Evolutionary conservation across 2,888 invertebrate species (phyloP).

Genomic region (Scelioninae gen. 1): DNA sequence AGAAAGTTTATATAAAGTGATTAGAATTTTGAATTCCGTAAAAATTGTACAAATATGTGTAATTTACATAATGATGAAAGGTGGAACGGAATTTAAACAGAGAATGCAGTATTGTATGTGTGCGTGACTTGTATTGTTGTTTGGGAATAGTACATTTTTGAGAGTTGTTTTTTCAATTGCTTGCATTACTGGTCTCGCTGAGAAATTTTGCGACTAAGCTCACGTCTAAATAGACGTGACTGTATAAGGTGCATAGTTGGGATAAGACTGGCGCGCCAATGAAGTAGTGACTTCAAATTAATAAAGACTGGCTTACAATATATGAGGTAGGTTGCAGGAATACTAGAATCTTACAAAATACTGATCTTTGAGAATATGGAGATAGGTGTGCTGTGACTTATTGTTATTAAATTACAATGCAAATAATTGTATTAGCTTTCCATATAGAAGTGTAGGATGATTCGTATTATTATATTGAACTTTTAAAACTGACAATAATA

Average conservation of each 20-base stretch:
- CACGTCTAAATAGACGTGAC: slow-evolving; percentile 11
- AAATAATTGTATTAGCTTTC: background rate
- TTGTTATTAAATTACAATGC: background rate
- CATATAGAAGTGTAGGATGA: no score
- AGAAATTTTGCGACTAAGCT: slow-evolving; percentile 10
- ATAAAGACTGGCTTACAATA: slow-evolving; percentile 9
- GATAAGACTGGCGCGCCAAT: slow-evolving; percentile 2
- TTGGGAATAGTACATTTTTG: no score
- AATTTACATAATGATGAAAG: no score
- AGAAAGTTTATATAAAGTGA: no score
- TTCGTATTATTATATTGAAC: no score
- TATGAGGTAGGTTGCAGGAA: background rate
- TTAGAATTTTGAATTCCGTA: no score
- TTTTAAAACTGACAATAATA: no score
- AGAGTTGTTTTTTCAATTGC: slow-evolving; percentile 3
- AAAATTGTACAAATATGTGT: no score
- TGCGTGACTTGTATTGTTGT: no score
- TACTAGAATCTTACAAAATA: slow-evolving; percentile 9
- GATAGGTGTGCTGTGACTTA: background rate
- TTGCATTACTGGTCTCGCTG: background rate
- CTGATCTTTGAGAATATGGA: slow-evolving; percentile 5
- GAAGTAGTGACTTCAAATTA: slow-evolving; percentile 21
- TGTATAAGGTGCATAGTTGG: slow-evolving; percentile 14
- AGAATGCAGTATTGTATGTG: no score
- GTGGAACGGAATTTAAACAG: no score